Percentiles rank a stretch among this genome's conserved stretches.
Conservation (phyloP, 2,888 invertebrate species). For the Polydrusus pterygomalis region DNA sequence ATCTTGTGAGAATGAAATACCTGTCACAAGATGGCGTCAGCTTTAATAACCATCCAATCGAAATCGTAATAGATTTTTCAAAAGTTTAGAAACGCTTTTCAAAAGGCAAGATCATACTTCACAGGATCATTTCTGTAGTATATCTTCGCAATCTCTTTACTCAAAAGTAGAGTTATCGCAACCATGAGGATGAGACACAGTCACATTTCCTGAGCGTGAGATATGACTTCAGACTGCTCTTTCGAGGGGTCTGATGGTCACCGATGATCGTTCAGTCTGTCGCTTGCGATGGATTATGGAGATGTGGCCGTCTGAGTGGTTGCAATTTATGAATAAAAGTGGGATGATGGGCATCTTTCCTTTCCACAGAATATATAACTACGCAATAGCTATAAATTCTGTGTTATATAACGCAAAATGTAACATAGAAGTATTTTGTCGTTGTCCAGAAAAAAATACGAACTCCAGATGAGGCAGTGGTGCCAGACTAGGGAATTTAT, state of each 20-base stretch:
- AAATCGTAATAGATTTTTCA: neutral
- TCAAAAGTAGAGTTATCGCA: slow-evolving; percentile 73
- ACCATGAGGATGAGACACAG: slow-evolving; percentile 77
- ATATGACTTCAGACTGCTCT: slow-evolving; percentile 61
- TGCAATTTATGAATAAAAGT: slow-evolving; percentile 41
- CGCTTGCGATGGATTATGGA: slow-evolving; percentile 56
- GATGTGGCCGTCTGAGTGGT: slow-evolving; percentile 67
- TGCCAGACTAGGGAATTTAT: no score
- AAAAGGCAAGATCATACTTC: slow-evolving; percentile 72
- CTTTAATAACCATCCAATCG: neutral
- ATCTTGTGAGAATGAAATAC: no score
- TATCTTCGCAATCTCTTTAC: slow-evolving; percentile 76
- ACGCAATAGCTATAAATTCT: no score
- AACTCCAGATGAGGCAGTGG: no score
- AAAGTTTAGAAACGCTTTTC: neutral
- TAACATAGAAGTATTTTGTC: no score
- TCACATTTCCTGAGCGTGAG: slow-evolving; percentile 75
- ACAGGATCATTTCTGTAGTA: slow-evolving; percentile 83
- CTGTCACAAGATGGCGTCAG: neutral
- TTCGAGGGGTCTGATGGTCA: slow-evolving; percentile 55
- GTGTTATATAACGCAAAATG: no score
- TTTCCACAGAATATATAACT: no score
- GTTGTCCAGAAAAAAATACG: no score
- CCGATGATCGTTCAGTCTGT: slow-evolving; percentile 68
- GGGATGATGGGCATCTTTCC: no score